Percentiles rank a stretch among this genome's conserved stretches.
Conservation (phyloP, 2,797 vertebrate genomes). For the Syngnathus acus region DNA sequence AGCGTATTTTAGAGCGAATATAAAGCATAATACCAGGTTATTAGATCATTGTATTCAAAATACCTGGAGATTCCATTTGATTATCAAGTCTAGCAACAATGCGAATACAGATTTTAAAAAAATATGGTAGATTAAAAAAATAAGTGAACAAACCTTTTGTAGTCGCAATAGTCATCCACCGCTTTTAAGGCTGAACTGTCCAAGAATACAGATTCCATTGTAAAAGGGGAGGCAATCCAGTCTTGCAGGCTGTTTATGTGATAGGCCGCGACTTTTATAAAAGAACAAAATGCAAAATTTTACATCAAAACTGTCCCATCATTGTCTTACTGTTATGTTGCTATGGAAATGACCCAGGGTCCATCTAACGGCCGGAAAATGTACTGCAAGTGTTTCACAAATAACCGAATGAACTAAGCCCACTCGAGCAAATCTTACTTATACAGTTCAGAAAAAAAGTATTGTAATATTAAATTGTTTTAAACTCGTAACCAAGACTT, state of each 20-base stretch:
- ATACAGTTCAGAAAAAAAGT: background rate
- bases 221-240: background rate
- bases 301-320: background rate
- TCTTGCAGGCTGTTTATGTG: background rate
- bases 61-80: background rate
- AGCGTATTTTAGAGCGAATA: too few relatives aligned
- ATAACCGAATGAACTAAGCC: background rate
- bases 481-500: background rate
- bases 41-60: background rate
- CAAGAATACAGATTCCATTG: constrained; percentile 47
- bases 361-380: constrained; percentile 23
- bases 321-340: constrained; percentile 22
- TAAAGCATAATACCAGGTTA: background rate
- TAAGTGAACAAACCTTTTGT: constrained; percentile 56
- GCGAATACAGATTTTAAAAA: too few relatives aligned
- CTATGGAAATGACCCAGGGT: constrained; percentile 38
- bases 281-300: background rate
- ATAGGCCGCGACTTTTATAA: background rate
- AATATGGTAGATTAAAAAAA: background rate
- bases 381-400: constrained; percentile 15
- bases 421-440: background rate
- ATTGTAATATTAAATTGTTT: background rate
- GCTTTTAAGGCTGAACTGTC: constrained; percentile 38
- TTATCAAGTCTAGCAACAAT: background rate
- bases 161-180: constrained; percentile 66